Conservation (phyloP, 2,888 invertebrate species). For the Anagyrus pseudococci region DNA sequence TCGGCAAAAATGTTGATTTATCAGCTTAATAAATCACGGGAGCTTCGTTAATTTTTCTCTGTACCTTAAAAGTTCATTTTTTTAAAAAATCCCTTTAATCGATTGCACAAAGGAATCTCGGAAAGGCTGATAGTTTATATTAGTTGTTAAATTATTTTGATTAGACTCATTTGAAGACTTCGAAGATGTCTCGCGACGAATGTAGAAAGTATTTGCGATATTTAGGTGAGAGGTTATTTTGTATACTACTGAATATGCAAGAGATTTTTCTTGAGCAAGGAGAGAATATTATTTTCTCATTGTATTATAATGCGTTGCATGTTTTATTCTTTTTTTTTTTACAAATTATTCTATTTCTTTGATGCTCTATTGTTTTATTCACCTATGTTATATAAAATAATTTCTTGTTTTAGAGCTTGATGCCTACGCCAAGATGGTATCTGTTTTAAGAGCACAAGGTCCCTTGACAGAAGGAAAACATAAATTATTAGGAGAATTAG, state of each 20-base stretch:
- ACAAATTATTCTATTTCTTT: too few relatives aligned
- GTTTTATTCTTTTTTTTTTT: too few relatives aligned
- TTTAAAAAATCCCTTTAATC: too few relatives aligned
- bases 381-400: neutral
- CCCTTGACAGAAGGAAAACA: conserved; percentile 83
- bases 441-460: conserved; percentile 92
- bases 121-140: too few relatives aligned
- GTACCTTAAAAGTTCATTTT: too few relatives aligned
- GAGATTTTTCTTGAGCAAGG: neutral
- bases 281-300: neutral
- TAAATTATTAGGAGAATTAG: conserved; percentile 82
- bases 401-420: conserved; percentile 77
- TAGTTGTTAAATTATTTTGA: too few relatives aligned
- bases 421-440: conserved; percentile 88
- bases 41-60: too few relatives aligned
- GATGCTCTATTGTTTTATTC: conserved; percentile 2
- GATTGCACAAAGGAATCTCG: too few relatives aligned
- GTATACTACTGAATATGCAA: neutral
- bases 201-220: conserved; percentile 37
- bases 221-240: conserved; percentile 33
- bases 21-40: too few relatives aligned
- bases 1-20: too few relatives aligned
- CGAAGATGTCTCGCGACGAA: conserved; percentile 41
- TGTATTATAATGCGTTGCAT: too few relatives aligned
- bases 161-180: conserved; percentile 35